These are phyloP conservation scores for Triplophysa dalaica DNA, from an alignment of 2,113 vertebrate species.

Conservation along the genomic window DNA sequence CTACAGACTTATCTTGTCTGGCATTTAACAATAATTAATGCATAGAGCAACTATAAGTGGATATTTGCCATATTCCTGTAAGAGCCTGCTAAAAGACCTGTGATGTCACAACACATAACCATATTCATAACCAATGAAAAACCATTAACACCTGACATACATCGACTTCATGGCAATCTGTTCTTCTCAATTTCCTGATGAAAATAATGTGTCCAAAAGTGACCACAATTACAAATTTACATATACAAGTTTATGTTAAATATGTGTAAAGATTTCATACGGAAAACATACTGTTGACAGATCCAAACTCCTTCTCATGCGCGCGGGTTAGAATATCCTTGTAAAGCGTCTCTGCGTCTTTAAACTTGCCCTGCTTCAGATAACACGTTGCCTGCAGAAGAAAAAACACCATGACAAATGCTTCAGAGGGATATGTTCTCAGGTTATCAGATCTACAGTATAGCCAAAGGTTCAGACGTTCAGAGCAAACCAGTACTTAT, in stretches of 20 bases:
- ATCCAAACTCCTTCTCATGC: conserved; percentile 88
- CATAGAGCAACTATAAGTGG: background rate
- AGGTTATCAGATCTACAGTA: background rate
- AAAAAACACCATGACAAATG: background rate
- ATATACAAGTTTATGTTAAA: background rate
- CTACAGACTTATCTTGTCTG: too few species aligned
- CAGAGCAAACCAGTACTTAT: too few species aligned
- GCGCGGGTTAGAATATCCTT: conserved; percentile 87
- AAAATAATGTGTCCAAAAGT: too few species aligned
- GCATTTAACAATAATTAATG: background rate
- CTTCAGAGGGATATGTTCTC: background rate
- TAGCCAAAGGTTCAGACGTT: background rate
- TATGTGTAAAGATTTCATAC: background rate
- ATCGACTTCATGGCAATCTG: too few species aligned
- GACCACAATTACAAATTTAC: too few species aligned
- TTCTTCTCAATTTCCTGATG: too few species aligned
- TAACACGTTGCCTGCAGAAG: conserved; percentile 83
- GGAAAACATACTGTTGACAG: conserved; percentile 79
- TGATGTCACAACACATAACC: background rate
- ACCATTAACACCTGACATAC: too few species aligned
- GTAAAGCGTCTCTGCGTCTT: conserved; percentile 82
- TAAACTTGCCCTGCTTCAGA: conserved; percentile 88
- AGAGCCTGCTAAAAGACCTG: conserved; percentile 25
- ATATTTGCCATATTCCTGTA: conserved; percentile 9
- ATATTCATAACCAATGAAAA: background rate